phyloP scores from a whole-genome alignment of 2,888 invertebrate genomes.

The Tiphia femorata region DNA sequence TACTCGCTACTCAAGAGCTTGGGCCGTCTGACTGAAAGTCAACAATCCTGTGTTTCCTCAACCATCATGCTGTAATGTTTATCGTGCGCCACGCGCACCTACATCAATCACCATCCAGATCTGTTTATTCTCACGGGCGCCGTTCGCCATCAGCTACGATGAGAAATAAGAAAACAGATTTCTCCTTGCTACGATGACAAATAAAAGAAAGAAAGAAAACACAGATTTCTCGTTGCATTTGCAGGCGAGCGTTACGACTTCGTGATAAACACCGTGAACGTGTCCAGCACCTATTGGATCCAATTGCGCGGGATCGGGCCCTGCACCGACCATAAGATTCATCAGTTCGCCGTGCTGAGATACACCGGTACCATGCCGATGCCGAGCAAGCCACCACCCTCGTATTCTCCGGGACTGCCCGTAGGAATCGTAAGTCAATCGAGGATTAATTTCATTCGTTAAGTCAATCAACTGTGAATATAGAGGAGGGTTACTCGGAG shows the following conservation, averaged over 20 bases:
- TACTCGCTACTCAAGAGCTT: too few relatives aligned
- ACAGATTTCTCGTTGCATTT: conserved; percentile 31
- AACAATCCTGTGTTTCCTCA: too few relatives aligned
- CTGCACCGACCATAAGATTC: conserved; percentile 60
- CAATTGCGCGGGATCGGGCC: conserved; percentile 70
- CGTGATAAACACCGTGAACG: conserved; percentile 70
- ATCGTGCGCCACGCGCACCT: too few relatives aligned
- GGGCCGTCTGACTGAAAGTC: too few relatives aligned
- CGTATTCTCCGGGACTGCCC: conserved; percentile 57
- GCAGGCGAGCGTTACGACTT: conserved; percentile 77
- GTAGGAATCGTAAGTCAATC: conserved; percentile 9
- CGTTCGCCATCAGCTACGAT: too few relatives aligned
- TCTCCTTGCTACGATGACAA: too few relatives aligned
- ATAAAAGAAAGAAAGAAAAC: background rate
- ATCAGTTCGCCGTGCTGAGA: conserved; percentile 70
- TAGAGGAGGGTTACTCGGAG: background rate
- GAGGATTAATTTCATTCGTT: background rate
- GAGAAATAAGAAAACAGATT: too few relatives aligned
- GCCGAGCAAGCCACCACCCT: conserved; percentile 54
- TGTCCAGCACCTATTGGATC: conserved; percentile 71
- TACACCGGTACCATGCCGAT: conserved; percentile 62
- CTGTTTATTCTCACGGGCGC: too few relatives aligned
- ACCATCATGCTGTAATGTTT: too few relatives aligned
- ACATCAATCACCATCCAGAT: too few relatives aligned
- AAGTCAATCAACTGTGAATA: background rate